These are phyloP conservation scores for Exephanes ischioxanthus DNA, from an alignment of 2,888 invertebrate genomes.

Conservation along the genomic window DNA sequence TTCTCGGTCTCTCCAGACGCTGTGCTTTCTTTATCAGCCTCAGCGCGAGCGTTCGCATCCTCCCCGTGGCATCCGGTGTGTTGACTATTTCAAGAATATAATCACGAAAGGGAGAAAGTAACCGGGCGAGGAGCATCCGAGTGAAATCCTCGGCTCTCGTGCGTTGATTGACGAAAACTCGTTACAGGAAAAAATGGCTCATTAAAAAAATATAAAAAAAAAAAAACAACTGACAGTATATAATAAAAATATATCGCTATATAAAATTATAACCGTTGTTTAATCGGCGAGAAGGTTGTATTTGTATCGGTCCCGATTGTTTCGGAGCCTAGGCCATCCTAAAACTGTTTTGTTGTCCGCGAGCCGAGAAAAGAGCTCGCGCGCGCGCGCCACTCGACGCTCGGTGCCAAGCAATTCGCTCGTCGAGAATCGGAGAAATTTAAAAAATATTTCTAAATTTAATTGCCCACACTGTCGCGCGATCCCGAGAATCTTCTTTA, in stretches of 20 bases:
- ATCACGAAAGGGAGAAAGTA: slow-evolving; percentile 74
- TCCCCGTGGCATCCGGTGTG: slow-evolving; percentile 80
- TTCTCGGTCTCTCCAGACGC: slow-evolving; percentile 46
- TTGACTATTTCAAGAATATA: slow-evolving; percentile 84
- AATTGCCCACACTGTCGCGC: slow-evolving; percentile 77
- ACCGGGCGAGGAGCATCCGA: slow-evolving; percentile 30
- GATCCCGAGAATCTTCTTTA: slow-evolving; percentile 69
- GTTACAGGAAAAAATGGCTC: slow-evolving; percentile 7
- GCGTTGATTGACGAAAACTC: slow-evolving; percentile 18
- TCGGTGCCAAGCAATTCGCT: slow-evolving; percentile 83
- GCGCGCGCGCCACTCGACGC: slow-evolving; percentile 52
- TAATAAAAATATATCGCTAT: slow-evolving; percentile 2
- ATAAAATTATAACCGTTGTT: neutral
- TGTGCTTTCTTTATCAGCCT: slow-evolving; percentile 36
- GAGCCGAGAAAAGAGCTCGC: slow-evolving; percentile 68
- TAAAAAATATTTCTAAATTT: slow-evolving; percentile 85
- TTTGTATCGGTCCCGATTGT: slow-evolving; percentile 44
- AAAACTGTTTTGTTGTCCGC: slow-evolving; percentile 65
- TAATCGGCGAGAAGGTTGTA: neutral
- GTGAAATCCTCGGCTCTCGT: slow-evolving; percentile 38
- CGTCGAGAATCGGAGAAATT: slow-evolving; percentile 84
- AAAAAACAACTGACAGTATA: neutral
- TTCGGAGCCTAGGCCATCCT: slow-evolving; percentile 57
- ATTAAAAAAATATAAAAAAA: slow-evolving; percentile 24
- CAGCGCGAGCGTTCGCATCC: slow-evolving; percentile 39